Base-by-base conservation (phyloP, 2,797 vertebrate species). In the Xerus rutilus region DNA sequence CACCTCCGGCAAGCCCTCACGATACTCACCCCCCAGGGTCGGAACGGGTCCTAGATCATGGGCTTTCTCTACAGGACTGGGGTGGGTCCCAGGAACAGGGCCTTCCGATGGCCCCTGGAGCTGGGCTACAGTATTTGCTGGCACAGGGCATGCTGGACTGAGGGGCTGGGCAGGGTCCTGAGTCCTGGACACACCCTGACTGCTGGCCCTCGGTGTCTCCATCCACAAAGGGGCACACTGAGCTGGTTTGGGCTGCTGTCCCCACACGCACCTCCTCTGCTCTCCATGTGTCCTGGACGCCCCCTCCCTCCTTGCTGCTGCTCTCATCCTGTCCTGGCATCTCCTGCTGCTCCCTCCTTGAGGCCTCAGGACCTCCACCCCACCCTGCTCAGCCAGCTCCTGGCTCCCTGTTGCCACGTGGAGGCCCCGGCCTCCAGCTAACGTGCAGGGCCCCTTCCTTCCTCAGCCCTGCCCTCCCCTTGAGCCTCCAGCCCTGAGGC, bases 201-300 rank as follows among this genome's bases (percentile, higher is more conserved):
- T 30, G 59, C 77, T 25, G 59, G 45, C 15, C 17, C 12, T 82
- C 32, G 0, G 25, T 32, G 35, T 72, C 18, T 3, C 32, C 52
- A 59, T 17, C 62, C 81, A 59, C 74, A 74, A 30, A 30, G 30
- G 70, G 30, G 70, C 54, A 12, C 35, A 8, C 47, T 0, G 13
- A 43, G 59, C 47, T 10, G 52, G 47, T 20, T 4, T 6, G 62
- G 62, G 18, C 54, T 28, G 43, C 28, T n/a, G 13, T 23, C 35
- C 49, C 21, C 47, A 1, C 0, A 0, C 0, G 4, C 0, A 0
- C 39, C 3, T 4, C 43, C 77, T 59, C 7, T 47, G 74, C 28
- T 52, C 14, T 21, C 54, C 45, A 1, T 11, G 1, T 52, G 20
- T 84, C 59, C 47, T 52, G 21, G 47, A 12, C 28, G 1, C 13